These are phyloP conservation scores for Eucidaris tribuloides DNA, from an alignment of 35 echinoderm and acorn worm species.

Conservation along the genomic window DNA sequence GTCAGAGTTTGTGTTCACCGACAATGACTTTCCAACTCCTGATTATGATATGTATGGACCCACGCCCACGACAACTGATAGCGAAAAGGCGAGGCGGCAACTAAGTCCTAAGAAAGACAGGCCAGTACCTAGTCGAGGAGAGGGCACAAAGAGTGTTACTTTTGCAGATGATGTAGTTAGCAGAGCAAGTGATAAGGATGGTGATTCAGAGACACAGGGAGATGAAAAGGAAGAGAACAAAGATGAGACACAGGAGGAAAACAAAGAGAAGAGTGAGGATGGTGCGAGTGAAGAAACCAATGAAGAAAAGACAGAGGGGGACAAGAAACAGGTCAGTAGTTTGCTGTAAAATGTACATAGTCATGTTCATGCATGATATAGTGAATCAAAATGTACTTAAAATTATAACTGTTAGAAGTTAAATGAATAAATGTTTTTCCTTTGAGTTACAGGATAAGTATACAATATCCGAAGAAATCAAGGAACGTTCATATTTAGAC, in stretches of 20 bases:
- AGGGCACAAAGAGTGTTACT: slow-evolving; percentile 83
- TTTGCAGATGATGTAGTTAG: slow-evolving; percentile 71
- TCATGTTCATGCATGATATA: no score
- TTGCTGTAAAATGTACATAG: no score
- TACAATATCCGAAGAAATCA: no score
- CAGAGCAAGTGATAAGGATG: slow-evolving; percentile 23
- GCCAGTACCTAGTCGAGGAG: slow-evolving; percentile 30
- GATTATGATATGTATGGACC: slow-evolving; percentile 62
- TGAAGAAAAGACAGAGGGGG: no score
- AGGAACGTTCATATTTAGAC: no score
- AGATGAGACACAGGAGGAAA: not conserved
- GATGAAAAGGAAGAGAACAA: not conserved
- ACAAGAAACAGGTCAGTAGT: no score
- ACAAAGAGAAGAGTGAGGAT: not conserved
- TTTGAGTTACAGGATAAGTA: no score
- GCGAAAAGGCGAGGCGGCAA: slow-evolving; percentile 15
- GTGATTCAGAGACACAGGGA: not conserved
- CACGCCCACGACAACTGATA: slow-evolving; percentile 28
- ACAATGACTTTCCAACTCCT: slow-evolving; percentile 77
- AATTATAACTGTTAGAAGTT: no score
- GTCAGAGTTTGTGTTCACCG: slow-evolving; percentile 62
- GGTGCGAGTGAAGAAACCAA: no score
- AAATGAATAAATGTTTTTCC: no score
- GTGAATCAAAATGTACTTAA: no score
- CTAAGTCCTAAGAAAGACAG: slow-evolving; percentile 7